Base-by-base conservation (phyloP, 2,888 invertebrate genomes). In the Hydrotaea diabolus region DNA sequence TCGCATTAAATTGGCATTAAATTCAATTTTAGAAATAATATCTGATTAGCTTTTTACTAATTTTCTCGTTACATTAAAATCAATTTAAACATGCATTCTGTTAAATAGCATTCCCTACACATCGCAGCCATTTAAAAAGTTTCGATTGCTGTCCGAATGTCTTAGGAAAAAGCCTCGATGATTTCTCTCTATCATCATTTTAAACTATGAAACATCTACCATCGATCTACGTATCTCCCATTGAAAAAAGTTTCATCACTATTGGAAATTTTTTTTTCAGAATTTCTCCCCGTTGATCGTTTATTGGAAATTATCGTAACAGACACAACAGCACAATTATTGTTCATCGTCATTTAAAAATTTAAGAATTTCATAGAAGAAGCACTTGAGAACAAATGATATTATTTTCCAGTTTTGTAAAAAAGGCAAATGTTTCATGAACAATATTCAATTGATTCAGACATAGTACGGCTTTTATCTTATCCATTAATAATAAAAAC, bases 401-500 rank as follows among this genome's bases (percentile, higher is more conserved):
- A 59, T 21, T 66, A 19, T 43, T 43, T 17, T n/a, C n/a, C n/a
- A n/a, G n/a, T n/a, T n/a, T n/a, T n/a, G n/a, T n/a, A n/a, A 8
- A 39, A 39, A 66, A n/a, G 1, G 39, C 19, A 43, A 66, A 43
- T 21, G 43, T 66, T 66, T 21, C 9, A 66, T 17, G 43, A 39
- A 43, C 55, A 43, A 4, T 31, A 39, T 46, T 59, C 23, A 19
- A 36, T 71, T 31, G 0, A 39, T 19, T 31, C 31, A 39, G 87
- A n/a, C n/a, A n/a, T n/a, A n/a, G n/a, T n/a, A n/a, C n/a, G n/a
- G 87, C 87, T 87, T 87, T 90, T 90, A 90, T 91, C 91, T 90
- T 91, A 90, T 90, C 91, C 91, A 87, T 85, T 85, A 82, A 88
- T 88, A 89, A 89, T 90, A 88, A 89, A 91, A 89, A 91, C 91